Percentiles rank a stretch among this genome's conserved stretches.
phyloP scores from a whole-genome alignment of 1,140 invertebrate genomes.

The Neotoxoptera formosana region DNA sequence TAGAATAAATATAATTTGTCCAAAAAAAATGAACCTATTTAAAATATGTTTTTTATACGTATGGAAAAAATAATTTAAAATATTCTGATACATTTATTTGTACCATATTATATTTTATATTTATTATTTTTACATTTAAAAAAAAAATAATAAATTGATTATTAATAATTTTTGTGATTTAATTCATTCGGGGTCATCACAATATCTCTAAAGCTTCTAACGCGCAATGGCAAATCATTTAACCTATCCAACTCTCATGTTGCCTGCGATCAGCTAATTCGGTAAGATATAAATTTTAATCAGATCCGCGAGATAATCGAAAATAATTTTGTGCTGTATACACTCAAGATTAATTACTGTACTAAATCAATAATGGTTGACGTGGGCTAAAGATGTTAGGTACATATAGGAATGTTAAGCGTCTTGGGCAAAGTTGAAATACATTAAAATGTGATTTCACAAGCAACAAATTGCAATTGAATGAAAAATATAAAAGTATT shows the following conservation, averaged over 20 bases:
- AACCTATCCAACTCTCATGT: background rate
- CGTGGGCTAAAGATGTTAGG: background rate
- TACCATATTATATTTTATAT: background rate
- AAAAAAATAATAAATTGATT: background rate
- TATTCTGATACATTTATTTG: background rate
- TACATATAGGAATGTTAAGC: background rate
- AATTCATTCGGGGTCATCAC: background rate
- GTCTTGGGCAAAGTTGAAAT: background rate
- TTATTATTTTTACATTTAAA: background rate
- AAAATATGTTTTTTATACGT: background rate
- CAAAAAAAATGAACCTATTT: background rate
- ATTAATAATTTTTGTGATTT: background rate
- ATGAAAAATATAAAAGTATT: constrained; percentile 35
- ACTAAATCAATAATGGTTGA: background rate
- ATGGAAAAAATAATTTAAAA: no score
- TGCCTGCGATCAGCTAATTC: background rate
- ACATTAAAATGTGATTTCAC: constrained; percentile 31
- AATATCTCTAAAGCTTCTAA: background rate
- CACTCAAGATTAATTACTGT: background rate
- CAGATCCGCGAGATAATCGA: background rate
- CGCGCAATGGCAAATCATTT: background rate
- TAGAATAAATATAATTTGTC: background rate
- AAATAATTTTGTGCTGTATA: background rate
- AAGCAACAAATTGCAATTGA: constrained; percentile 21
- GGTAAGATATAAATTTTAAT: background rate